Base-by-base conservation (phyloP, 2,113 vertebrate genomes). In the Andinoacara biseriatus region DNA sequence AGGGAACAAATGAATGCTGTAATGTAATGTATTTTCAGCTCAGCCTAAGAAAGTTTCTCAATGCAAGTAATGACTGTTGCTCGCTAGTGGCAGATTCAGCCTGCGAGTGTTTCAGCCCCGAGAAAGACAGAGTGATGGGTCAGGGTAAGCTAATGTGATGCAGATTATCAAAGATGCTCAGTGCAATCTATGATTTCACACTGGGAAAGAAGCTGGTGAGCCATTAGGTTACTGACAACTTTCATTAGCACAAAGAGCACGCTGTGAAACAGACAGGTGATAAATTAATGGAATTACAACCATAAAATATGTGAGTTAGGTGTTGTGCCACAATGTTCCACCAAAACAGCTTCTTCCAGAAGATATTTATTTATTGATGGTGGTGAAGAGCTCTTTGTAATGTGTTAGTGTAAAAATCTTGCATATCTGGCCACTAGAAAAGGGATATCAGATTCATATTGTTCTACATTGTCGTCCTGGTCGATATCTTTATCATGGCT, bases 11-110 rank as follows among this genome's bases (percentile, higher is more conserved):
- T n/a, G 46, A 72, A 52, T 10, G 43, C 46, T 72, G 46, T 9
- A 72, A 72, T 72, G 18, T n/a, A 72, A 72, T 33, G 26, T 11
- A 54, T n/a, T 72, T 72, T n/a, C 46, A 72, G 7, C 67, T 72
- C 31, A 72, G 46, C 46, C 67, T 54, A 72, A 54, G 26, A 72
- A 72, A 72, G 18, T 33, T 54, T 46, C 46, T 72, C 46, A 54
- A n/a, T 54, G 20, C 26, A 54, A 29, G 67, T 72, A 31, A 72
- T 54, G 26, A 72, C 67, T 54, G 18, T n/a, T 54, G 46, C 46
- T 72, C 14, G 26, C 46, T 54, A 54, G 67, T 72, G 46, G 67
- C 18, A 18, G 43, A 26, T 72, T 52, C 43, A 54, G 46, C 46
- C 67, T 72, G 17, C 14, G 10, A 54, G 46, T 54, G 18, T 49